These are phyloP conservation scores for Tokudaia muenninki DNA, from an alignment of 2,797 vertebrate species.

Conservation along the genomic window DNA sequence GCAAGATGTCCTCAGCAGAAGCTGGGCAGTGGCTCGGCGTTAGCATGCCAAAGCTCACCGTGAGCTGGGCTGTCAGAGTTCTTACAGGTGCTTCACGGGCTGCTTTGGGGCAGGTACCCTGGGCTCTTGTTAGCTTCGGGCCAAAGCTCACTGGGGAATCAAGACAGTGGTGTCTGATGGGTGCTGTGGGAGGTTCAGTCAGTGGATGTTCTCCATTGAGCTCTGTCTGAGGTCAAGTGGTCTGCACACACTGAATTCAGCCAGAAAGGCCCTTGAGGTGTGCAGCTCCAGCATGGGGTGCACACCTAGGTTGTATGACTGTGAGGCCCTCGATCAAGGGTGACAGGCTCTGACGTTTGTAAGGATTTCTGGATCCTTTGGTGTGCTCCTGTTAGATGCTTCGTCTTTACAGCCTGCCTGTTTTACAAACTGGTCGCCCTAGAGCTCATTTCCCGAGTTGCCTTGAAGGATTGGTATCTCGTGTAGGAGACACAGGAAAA, in stretches of 20 bases:
- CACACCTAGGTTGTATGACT: no score
- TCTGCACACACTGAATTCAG: no score
- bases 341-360: background rate
- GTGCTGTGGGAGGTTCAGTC: no score
- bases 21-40: background rate
- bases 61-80: background rate
- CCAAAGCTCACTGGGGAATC: background rate
- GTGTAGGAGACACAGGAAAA: background rate
- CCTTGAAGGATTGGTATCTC: background rate
- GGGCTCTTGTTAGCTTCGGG: background rate
- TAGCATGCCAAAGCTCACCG: background rate
- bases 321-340: background rate
- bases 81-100: background rate
- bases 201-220: background rate
- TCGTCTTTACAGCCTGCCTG: background rate
- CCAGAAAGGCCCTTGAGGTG: background rate
- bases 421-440: background rate
- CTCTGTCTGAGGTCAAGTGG: background rate
- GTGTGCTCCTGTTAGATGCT: background rate
- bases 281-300: no score
- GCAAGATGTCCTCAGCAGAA: background rate
- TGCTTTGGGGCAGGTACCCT: background rate
- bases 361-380: background rate
- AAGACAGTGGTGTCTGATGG: background rate
- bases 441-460: slow-evolving; percentile 1